These are phyloP conservation scores for Drosophila nigromelanica DNA, from an alignment of 1,140 invertebrate genomes.

Conservation along the genomic window DNA sequence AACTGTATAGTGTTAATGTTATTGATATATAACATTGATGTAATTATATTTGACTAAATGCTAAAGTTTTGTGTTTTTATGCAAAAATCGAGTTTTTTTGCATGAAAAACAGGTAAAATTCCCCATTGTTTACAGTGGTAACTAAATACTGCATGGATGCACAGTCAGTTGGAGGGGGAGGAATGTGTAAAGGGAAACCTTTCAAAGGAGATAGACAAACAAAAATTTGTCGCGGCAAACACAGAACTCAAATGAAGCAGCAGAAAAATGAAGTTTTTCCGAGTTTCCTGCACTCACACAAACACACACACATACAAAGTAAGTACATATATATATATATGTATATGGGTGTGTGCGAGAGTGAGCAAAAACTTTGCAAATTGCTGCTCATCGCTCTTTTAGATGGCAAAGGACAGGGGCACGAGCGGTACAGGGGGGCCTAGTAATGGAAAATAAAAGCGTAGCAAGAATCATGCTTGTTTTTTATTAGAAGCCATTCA, in stretches of 20 bases:
- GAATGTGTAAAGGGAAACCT: neutral
- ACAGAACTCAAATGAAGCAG: slow-evolving; percentile 67
- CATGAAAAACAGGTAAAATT: too few relatives aligned
- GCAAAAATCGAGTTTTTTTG: too few relatives aligned
- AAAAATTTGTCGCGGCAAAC: slow-evolving; percentile 63
- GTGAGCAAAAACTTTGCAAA: slow-evolving; percentile 78
- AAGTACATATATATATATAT: slow-evolving; percentile 2
- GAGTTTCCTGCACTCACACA: slow-evolving; percentile 36
- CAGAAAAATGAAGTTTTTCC: slow-evolving; percentile 77
- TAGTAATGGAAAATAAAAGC: slow-evolving; percentile 78
- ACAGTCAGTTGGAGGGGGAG: neutral
- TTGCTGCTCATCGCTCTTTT: slow-evolving; percentile 73
- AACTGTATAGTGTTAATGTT: too few relatives aligned
- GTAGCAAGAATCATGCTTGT: slow-evolving; percentile 72
- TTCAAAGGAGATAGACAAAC: slow-evolving; percentile 30
- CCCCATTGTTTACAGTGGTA: neutral
- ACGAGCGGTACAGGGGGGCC: neutral
- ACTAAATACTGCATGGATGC: slow-evolving; percentile 1
- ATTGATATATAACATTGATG: too few relatives aligned
- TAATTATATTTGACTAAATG: too few relatives aligned
- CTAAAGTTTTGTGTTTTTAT: too few relatives aligned
- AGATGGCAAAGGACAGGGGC: neutral
- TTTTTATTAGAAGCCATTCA: slow-evolving; percentile 77
- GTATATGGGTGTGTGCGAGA: slow-evolving; percentile 18
- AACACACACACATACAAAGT: slow-evolving; percentile 13